Conservation (phyloP, 92 coral and sea anemone species). For the Paramuricea clavata region DNA sequence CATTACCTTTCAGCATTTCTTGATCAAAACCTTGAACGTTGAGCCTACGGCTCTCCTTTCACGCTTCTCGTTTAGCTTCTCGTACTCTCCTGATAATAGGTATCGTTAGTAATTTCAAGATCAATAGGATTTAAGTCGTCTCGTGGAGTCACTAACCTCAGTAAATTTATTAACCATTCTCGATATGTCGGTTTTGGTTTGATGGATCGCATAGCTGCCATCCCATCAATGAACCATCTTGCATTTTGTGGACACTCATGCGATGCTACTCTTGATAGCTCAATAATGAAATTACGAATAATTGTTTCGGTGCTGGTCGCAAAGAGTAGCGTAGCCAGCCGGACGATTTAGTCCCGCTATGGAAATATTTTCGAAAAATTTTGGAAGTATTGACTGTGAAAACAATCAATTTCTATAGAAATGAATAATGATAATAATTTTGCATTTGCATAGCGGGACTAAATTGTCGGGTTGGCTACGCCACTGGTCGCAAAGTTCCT, state of each 20-base stretch:
- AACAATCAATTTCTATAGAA: too few species aligned
- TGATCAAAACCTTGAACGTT: slow-evolving; percentile 4
- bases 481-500: neutral
- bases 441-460: too few species aligned
- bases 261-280: neutral
- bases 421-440: too few species aligned
- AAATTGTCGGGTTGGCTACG: too few species aligned
- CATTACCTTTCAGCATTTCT: neutral
- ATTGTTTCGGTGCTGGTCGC: neutral
- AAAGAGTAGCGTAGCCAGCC: too few species aligned
- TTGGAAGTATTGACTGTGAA: too few species aligned
- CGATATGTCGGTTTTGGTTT: neutral
- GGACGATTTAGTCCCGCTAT: too few species aligned
- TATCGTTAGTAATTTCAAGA: neutral
- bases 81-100: neutral
- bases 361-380: too few species aligned
- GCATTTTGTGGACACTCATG: neutral
- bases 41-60: neutral
- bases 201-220: neutral
- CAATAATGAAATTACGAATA: neutral
- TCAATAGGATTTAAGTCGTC: too few species aligned
- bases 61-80: neutral
- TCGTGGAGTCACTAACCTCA: neutral
- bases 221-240: slow-evolving; percentile 15
- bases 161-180: neutral